Conservation (phyloP, 2,113 vertebrate genomes). For the Axis porcinus region DNA sequence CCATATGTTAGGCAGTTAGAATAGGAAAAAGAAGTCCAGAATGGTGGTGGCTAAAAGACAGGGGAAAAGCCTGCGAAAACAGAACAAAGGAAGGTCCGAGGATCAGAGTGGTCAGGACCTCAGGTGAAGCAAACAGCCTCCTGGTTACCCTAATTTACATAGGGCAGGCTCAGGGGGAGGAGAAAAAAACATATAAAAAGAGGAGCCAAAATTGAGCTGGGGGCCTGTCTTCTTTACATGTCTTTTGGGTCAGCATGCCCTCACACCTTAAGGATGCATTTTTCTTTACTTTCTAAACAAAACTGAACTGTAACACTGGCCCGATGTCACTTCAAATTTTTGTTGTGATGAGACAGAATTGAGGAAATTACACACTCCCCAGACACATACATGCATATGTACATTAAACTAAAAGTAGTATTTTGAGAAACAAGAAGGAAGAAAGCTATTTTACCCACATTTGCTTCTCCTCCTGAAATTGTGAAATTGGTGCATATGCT, state of each 20-base stretch:
- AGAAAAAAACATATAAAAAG: neutral
- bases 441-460: neutral
- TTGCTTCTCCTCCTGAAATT: neutral
- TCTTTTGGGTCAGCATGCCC: neutral
- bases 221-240: neutral
- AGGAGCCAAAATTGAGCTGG: neutral
- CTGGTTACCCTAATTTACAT: neutral
- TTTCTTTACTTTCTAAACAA: neutral
- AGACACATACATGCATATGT: neutral
- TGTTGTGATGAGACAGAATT: neutral
- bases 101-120: neutral
- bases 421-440: neutral
- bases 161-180: neutral
- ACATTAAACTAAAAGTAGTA: neutral
- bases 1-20: neutral
- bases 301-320: neutral
- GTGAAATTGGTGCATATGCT: neutral
- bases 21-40: neutral
- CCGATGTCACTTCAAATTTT: neutral
- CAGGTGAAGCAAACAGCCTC: neutral
- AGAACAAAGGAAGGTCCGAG: neutral
- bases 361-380: neutral
- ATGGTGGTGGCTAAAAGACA: neutral
- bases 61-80: neutral
- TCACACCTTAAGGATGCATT: rapidly evolving